A percentile compares a stretch with the other conserved stretches of the same genome.
phyloP scores from a whole-genome alignment of 2,888 invertebrate species.

The Lasioglossum calceatum region DNA sequence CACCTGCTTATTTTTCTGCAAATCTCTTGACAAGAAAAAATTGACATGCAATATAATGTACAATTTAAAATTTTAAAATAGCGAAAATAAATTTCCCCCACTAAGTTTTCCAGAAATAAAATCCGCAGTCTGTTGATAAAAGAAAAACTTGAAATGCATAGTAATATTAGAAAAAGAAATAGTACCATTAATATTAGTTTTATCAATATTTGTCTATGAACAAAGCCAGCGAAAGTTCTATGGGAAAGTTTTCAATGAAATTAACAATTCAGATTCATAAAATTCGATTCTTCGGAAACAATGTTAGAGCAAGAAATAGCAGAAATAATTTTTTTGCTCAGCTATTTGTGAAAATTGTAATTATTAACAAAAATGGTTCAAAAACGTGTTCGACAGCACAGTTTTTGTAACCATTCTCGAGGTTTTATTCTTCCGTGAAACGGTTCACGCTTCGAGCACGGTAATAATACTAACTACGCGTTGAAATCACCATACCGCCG shows the following conservation, averaged over 20 bases:
- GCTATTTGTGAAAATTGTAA: neutral
- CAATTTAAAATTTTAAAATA: too few species aligned
- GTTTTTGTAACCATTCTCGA: neutral
- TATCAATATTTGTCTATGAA: neutral
- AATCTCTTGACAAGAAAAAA: too few species aligned
- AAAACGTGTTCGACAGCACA: neutral
- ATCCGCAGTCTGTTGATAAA: too few species aligned
- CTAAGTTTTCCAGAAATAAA: too few species aligned
- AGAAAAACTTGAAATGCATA: neutral
- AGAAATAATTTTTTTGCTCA: neutral
- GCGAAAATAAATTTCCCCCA: too few species aligned
- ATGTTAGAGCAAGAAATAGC: neutral
- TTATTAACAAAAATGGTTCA: neutral
- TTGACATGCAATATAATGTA: too few species aligned
- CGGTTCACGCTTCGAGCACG: constrained; percentile 5
- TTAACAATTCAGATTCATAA: neutral
- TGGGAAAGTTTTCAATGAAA: neutral
- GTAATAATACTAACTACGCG: neutral
- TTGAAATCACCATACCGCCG: neutral
- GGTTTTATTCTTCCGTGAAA: neutral
- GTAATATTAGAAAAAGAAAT: too few species aligned
- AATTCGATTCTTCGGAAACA: neutral
- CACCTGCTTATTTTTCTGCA: too few species aligned
- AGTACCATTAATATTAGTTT: neutral
- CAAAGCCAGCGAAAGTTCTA: too few species aligned